Conservation (phyloP, 1,140 invertebrate species). For the Euwallacea fornicatus region DNA sequence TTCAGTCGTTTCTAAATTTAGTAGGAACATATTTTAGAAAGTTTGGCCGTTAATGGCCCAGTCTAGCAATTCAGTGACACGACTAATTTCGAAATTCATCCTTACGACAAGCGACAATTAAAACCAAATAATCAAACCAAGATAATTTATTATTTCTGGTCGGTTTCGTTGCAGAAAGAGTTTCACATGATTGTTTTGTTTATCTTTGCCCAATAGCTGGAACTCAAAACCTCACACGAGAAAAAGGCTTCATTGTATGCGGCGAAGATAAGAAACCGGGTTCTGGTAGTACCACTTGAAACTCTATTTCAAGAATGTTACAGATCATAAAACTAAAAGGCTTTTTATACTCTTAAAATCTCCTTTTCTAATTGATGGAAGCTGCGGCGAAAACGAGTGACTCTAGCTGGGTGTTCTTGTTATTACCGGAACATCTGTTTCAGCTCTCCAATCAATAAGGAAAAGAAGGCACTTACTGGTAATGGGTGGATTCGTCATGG, state of each 20-base stretch:
- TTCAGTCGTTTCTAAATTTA: neutral
- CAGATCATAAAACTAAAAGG: neutral
- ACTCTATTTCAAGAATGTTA: neutral
- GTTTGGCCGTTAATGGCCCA: neutral
- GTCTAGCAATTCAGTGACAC: neutral
- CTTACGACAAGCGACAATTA: neutral
- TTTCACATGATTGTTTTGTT: neutral
- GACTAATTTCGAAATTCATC: neutral
- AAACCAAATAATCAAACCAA: neutral
- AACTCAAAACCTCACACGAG: neutral
- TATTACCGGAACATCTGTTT: neutral
- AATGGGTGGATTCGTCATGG: neutral
- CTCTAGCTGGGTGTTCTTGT: no score
- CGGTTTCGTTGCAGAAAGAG: neutral
- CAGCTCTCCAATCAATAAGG: neutral
- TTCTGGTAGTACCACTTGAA: neutral
- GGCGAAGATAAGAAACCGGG: neutral
- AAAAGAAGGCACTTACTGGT: neutral
- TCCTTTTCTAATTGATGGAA: neutral
- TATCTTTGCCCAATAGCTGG: neutral
- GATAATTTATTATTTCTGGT: slow-evolving; percentile 4
- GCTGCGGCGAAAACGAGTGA: neutral
- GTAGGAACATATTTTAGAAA: neutral
- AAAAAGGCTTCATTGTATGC: neutral
- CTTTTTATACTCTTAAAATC: neutral